Percentiles rank a stretch among this genome's conserved stretches.
These are phyloP conservation scores for Myotis lucifugus DNA, from an alignment of 2,113 vertebrate species.

Conservation along the genomic window DNA sequence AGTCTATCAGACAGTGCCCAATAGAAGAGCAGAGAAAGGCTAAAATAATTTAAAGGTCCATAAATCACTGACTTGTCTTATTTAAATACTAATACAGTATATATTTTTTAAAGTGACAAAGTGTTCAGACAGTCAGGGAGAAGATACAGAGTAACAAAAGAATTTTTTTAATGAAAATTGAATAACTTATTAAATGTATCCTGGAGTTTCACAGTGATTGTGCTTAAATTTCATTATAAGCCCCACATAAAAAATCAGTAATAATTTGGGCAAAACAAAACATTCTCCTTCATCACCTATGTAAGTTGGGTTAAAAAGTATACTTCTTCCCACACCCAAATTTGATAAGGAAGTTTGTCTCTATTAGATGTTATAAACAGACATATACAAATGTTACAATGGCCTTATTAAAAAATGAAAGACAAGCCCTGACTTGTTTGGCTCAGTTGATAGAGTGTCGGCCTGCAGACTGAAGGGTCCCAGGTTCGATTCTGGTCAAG, in stretches of 20 bases:
- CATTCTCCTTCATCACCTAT: background rate
- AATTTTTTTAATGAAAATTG: background rate
- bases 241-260: background rate
- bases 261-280: background rate
- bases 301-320: background rate
- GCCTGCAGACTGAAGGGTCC: no score
- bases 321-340: background rate
- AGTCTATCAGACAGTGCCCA: background rate
- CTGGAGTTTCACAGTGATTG: background rate
- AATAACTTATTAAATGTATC: background rate
- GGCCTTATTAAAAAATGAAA: background rate
- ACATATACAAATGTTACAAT: background rate
- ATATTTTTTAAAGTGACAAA: background rate
- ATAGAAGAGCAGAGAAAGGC: constrained; percentile 42
- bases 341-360: background rate
- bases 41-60: constrained; percentile 57
- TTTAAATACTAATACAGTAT: constrained; percentile 24
- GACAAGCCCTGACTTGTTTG: no score
- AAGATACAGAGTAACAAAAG: background rate
- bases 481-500: no score
- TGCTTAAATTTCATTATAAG: background rate
- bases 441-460: no score
- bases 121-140: background rate
- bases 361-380: background rate
- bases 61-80: constrained; percentile 49